Evolutionary conservation across 1,140 invertebrate genomes (phyloP).

Genomic region (Episyrphus balteatus): DNA sequence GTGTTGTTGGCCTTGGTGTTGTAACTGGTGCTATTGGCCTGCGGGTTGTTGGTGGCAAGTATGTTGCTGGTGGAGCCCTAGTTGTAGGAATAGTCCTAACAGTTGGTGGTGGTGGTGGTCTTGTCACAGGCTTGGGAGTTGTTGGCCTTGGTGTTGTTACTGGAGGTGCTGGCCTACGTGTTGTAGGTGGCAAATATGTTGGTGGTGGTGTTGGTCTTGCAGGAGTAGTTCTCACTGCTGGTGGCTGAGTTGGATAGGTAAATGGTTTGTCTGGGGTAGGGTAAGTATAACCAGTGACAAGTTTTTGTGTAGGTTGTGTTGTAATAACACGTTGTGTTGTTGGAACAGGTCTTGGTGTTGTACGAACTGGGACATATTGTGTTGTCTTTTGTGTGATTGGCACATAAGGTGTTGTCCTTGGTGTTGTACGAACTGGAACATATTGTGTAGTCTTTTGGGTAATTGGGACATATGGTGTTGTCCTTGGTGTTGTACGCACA

Average conservation of each 20-base stretch:
- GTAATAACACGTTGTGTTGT: no score
- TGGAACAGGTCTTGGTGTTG: no score
- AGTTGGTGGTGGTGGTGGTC: slow-evolving; percentile 9
- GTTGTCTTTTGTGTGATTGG: no score
- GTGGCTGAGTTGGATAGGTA: slow-evolving; percentile 12
- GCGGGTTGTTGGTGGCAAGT: slow-evolving; percentile 19
- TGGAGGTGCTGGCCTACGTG: slow-evolving; percentile 8
- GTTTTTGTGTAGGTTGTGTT: no score
- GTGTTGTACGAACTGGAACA: no score
- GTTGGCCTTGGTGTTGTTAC: slow-evolving; percentile 6
- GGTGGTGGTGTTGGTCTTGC: slow-evolving; percentile 12
- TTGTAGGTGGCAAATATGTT: slow-evolving; percentile 11
- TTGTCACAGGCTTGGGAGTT: slow-evolving; percentile 6
- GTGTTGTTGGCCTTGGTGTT: slow-evolving; percentile 2
- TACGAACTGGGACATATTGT: no score
- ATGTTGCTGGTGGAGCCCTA: slow-evolving; percentile 14
- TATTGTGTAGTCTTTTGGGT: no score
- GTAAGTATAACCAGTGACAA: slow-evolving; percentile 19
- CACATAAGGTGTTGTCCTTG: no score
- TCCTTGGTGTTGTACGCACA: no score
- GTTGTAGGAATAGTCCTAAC: slow-evolving; percentile 15
- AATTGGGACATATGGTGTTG: no score
- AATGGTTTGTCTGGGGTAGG: slow-evolving; percentile 25
- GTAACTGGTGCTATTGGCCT: slow-evolving; percentile 7
- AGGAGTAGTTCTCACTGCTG: slow-evolving; percentile 7